A percentile compares a stretch with the other conserved stretches of the same genome.
Conservation (phyloP, 2,888 invertebrate species). For the Ichneumoninae sp. region DNA sequence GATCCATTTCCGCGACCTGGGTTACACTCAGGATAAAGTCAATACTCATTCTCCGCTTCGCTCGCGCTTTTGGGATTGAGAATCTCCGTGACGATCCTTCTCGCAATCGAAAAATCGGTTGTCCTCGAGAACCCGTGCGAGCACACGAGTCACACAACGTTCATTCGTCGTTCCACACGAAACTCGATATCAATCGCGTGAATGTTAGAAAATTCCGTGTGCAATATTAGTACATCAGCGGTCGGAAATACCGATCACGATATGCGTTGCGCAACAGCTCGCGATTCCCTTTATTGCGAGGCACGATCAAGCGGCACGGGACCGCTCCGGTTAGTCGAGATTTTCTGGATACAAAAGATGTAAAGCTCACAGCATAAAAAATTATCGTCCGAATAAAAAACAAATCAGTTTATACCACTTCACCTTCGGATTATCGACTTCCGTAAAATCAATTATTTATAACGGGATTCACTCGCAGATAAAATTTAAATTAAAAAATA, state of each 20-base stretch:
- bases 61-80: conserved; percentile 8
- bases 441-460: not conserved
- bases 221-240: conserved; percentile 26
- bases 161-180: conserved; percentile 1
- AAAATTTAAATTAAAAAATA: not conserved
- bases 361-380: conserved; percentile 2
- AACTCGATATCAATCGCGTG: conserved; percentile 5
- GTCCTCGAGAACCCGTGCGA: conserved; percentile 5
- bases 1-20: conserved; percentile 79
- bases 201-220: conserved; percentile 22
- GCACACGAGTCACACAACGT: conserved; percentile 13
- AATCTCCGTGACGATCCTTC: conserved; percentile 16
- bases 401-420: not conserved
- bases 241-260: conserved; percentile 42
- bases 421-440: not conserved
- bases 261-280: conserved; percentile 42
- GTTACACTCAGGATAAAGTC: conserved; percentile 76
- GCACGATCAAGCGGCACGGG: conserved; percentile 22
- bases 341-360: conserved; percentile 5
- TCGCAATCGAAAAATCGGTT: conserved; percentile 5
- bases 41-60: conserved; percentile 73
- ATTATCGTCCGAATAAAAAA: conserved; percentile 1
- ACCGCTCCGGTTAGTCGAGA: conserved; percentile 31
- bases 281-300: conserved; percentile 39
- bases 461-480: not conserved